Conservation (phyloP, 2,888 invertebrate species). For the Tridacna crocea region DNA sequence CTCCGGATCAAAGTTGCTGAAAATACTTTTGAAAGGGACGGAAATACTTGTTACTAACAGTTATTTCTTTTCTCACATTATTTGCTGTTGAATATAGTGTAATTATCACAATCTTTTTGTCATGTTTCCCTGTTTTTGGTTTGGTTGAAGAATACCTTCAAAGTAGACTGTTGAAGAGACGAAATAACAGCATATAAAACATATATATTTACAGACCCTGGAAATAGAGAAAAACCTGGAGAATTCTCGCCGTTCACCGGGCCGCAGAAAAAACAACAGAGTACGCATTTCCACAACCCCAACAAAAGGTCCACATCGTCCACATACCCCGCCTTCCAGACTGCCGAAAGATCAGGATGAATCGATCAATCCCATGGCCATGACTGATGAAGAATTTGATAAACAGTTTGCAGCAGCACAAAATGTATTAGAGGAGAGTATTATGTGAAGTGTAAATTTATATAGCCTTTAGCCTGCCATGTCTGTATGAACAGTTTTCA, state of each 20-base stretch:
- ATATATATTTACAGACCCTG: conserved; percentile 49
- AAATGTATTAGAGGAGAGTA: conserved; percentile 35
- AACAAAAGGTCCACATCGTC: conserved; percentile 51
- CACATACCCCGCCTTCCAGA: conserved; percentile 61
- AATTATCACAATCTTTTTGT: too few species aligned
- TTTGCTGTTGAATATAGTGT: too few species aligned
- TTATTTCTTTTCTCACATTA: too few species aligned
- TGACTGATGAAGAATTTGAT: conserved; percentile 74
- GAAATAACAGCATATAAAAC: too few species aligned
- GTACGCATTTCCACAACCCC: conserved; percentile 27
- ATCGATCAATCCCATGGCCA: conserved; percentile 69
- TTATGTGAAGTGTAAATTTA: conserved; percentile 13
- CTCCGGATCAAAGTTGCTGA: too few species aligned
- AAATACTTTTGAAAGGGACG: too few species aligned
- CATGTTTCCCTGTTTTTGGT: too few species aligned
- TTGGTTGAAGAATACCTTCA: too few species aligned
- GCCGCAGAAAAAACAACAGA: conserved; percentile 12
- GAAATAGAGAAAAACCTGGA: conserved; percentile 67
- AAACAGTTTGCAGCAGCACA: conserved; percentile 60
- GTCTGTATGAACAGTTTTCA: background rate
- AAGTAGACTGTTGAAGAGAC: too few species aligned
- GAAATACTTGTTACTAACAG: too few species aligned
- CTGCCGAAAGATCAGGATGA: conserved; percentile 61
- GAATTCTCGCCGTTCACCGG: conserved; percentile 40
- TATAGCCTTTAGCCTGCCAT: background rate